These are phyloP conservation scores for Papilio aristodemus DNA, from an alignment of 1,140 invertebrate species.

Conservation along the genomic window DNA sequence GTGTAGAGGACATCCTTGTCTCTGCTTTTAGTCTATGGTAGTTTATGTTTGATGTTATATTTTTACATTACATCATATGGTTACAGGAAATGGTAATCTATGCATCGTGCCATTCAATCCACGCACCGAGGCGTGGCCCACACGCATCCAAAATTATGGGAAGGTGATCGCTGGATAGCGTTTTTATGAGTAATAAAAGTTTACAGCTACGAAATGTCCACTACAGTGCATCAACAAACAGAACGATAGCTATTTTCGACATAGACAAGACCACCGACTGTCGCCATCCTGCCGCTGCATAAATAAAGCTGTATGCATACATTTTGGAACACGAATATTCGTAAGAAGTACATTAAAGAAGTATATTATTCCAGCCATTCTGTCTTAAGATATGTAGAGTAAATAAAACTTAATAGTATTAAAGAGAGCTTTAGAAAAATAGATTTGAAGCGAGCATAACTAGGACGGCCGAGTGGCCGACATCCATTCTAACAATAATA, in stretches of 20 bases:
- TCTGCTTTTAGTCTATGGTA: no score
- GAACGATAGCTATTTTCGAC: not conserved
- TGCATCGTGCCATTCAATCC: not conserved
- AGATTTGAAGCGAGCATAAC: no score
- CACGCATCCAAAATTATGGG: slow-evolving; percentile 14
- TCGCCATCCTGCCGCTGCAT: not conserved
- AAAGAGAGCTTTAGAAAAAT: no score
- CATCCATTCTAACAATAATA: no score
- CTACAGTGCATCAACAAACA: not conserved
- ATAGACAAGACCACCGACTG: not conserved
- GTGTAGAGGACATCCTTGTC: no score
- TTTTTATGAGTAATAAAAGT: slow-evolving; percentile 30
- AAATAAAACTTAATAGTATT: no score
- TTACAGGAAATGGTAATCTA: not conserved
- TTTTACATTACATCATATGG: not conserved
- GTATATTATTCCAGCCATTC: no score
- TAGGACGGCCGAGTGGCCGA: no score
- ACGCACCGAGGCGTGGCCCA: not conserved
- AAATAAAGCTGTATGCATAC: not conserved
- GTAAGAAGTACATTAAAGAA: no score
- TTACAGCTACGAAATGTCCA: slow-evolving; percentile 22
- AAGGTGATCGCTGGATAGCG: slow-evolving; percentile 6
- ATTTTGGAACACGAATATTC: no score
- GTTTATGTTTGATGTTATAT: not conserved
- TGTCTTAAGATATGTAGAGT: no score